Evolutionary conservation across 2,797 vertebrate species (phyloP), one percentile per base, ranked within the genome.

Genomic region (Hypotaenidia okinawae): DNA sequence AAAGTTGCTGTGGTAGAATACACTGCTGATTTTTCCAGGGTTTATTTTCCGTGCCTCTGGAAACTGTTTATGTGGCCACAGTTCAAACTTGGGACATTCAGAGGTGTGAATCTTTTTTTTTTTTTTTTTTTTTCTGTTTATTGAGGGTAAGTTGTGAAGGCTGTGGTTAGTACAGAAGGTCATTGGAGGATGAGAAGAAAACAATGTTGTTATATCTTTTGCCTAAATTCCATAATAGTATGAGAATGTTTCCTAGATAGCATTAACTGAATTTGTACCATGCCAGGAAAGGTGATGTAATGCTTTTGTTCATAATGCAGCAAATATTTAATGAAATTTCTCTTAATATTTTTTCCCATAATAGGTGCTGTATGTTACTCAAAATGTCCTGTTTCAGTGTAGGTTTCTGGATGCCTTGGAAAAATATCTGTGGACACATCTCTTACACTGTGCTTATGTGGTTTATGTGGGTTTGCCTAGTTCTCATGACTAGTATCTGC

Each of bases 1-100:
- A 33, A 78, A 76, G 54, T 57, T 68, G n/a, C 24, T 74, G 13
- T 69, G 64, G 7, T 16, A 54, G 37, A 92, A 32, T 19, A 27
- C 1, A 1, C 59, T 89, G n/a, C 39, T 86, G 49, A 2, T 27
- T 92, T 92, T 90, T 87, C 77, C 39, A 64, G 47, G 6, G 21
- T 81, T 90, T 88, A 17, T 90, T 92, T 93, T 87, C 24, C 54
- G 15, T 90, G 33, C 33, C 22, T 91, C 33, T 87, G 41, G 22
- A 64, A 94, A 23, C 64, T 4, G 7, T 76, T 93, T 45, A 41
- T 55, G 24, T 61, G 30, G 22, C 25, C 16, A 51, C 52, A 51
- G 30, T 35, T 15, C 19, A 27, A 45, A 64, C 33, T 54, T 25
- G 43, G 11, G 90, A 47, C 8, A 30, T 30, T 12, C 41, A 28